Percentiles rank a stretch among this genome's conserved stretches.
Conservation (phyloP, 2,888 invertebrate species). For the Meganola albula region DNA sequence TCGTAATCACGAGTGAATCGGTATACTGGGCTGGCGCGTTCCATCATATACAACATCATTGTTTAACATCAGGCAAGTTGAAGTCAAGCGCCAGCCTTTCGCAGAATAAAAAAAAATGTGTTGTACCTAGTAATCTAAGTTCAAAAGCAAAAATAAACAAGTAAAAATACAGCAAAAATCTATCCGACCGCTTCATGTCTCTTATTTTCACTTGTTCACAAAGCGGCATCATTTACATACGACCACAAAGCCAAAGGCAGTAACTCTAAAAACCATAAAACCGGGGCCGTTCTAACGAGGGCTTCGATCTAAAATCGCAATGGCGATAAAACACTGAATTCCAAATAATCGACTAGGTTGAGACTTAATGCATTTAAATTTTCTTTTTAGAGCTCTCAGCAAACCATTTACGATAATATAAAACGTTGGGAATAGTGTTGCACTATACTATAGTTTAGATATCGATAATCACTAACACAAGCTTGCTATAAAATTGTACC, state of each 20-base stretch:
- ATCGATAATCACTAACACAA: neutral
- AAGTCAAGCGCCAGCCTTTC: too few relatives aligned
- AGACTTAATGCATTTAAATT: conserved; percentile 32
- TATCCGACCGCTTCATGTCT: too few relatives aligned
- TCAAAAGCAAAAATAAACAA: too few relatives aligned
- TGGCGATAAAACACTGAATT: conserved; percentile 16
- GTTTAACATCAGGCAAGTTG: too few relatives aligned
- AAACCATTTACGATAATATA: neutral
- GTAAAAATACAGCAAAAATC: too few relatives aligned
- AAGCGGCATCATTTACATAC: neutral
- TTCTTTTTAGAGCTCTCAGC: conserved; percentile 10
- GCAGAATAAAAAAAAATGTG: too few relatives aligned
- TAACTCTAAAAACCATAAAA: conserved; percentile 28
- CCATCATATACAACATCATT: too few relatives aligned
- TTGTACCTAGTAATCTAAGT: too few relatives aligned
- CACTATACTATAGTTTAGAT: neutral
- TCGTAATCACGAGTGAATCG: too few relatives aligned
- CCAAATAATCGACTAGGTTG: conserved; percentile 24
- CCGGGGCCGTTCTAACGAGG: neutral
- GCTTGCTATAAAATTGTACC: too few relatives aligned
- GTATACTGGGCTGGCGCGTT: too few relatives aligned
- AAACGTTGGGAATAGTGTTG: neutral
- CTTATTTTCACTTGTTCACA: neutral
- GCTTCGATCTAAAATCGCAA: conserved; percentile 1
- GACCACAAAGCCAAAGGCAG: conserved; percentile 4